A percentile compares a stretch with the other conserved stretches of the same genome.
Conservation (phyloP, 2,888 invertebrate species). For the Ophion obscuratus region DNA sequence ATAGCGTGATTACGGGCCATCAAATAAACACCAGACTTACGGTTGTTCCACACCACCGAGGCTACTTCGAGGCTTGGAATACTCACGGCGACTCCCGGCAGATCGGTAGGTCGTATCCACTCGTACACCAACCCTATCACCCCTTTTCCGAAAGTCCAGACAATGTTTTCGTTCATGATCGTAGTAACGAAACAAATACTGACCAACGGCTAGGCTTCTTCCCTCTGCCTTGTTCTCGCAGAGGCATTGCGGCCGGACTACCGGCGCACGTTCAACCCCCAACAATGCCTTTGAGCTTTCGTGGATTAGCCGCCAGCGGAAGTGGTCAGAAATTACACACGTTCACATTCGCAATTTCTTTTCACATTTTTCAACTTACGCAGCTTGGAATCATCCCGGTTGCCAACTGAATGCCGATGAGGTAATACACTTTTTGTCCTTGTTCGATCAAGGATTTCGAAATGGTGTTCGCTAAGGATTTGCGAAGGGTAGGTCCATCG, state of each 20-base stretch:
- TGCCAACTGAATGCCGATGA: neutral
- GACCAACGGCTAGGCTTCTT: constrained; percentile 60
- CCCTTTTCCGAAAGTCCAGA: constrained; percentile 13
- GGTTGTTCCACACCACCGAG: constrained; percentile 79
- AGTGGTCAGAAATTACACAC: neutral
- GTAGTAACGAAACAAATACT: constrained; percentile 71
- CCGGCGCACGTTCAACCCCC: constrained; percentile 21
- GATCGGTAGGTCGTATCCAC: constrained; percentile 18
- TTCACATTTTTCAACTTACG: neutral
- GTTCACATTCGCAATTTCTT: neutral
- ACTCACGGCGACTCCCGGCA: constrained; percentile 53
- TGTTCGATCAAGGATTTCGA: neutral
- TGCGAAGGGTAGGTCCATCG: neutral
- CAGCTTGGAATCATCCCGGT: neutral
- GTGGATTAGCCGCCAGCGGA: neutral
- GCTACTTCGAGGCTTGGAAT: constrained; percentile 73
- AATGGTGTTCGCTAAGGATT: neutral
- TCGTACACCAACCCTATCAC: constrained; percentile 43
- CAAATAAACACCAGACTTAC: constrained; percentile 83
- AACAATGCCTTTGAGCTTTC: constrained; percentile 22
- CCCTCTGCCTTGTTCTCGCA: neutral
- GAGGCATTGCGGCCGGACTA: neutral
- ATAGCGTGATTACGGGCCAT: constrained; percentile 83
- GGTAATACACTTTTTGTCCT: neutral
- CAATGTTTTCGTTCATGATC: constrained; percentile 58